Evolutionary conservation across 2,113 vertebrate genomes (phyloP).

Genomic region (Pseudorectes ferrugineus): DNA sequence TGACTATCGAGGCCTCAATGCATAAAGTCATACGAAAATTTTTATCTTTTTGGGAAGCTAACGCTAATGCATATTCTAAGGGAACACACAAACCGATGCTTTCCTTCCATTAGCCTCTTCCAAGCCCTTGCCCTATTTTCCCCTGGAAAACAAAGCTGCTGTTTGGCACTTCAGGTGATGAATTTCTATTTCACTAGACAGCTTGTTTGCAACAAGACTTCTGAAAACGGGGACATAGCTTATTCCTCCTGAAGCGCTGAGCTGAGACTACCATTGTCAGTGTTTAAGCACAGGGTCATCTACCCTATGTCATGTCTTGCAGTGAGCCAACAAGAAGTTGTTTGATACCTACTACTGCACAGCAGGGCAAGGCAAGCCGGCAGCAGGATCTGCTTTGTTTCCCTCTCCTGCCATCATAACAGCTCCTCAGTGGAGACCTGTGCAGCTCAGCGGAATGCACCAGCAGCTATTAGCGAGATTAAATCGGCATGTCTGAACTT

Average conservation of each 20-base stretch:
- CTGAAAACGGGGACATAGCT: not conserved
- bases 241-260: not conserved
- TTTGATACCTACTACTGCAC: accelerated
- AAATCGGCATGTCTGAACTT: not conserved
- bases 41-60: not conserved
- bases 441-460: not conserved
- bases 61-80: not conserved
- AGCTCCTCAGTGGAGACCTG: not conserved
- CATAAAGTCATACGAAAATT: not conserved
- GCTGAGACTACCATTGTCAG: not conserved
- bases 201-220: not conserved
- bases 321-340: not conserved
- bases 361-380: not conserved
- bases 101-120: not conserved
- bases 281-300: not conserved
- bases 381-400: not conserved
- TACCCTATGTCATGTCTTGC: accelerated
- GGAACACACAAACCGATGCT: not conserved
- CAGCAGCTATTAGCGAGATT: not conserved
- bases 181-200: not conserved
- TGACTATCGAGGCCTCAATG: accelerated
- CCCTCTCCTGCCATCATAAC: not conserved
- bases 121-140: not conserved
- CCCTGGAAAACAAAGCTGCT: not conserved
- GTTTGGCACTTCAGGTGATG: not conserved